Conservation (phyloP, 2,797 vertebrate genomes). For the Falco concolor region DNA sequence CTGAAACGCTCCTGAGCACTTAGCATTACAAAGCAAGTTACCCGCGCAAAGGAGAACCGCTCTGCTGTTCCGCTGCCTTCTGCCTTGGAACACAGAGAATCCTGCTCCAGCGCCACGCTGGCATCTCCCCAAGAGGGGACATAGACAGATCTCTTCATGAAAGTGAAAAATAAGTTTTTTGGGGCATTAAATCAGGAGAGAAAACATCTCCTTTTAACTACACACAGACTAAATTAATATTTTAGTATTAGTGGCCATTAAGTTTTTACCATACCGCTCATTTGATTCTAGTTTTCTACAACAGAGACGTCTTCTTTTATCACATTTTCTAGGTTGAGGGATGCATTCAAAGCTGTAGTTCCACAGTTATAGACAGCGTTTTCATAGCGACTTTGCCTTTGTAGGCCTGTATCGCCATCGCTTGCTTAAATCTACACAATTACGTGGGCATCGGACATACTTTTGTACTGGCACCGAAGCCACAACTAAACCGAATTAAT, state of each 20-base stretch:
- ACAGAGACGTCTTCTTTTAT: background rate
- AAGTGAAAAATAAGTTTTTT: background rate
- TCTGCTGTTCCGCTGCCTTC: fast-evolving
- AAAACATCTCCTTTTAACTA: background rate
- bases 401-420: background rate
- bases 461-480: background rate
- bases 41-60: background rate
- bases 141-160: background rate
- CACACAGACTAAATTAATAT: background rate
- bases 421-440: background rate
- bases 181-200: background rate
- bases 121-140: background rate
- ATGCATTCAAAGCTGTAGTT: background rate
- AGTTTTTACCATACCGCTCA: background rate
- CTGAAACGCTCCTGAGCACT: background rate
- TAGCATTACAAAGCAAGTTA: background rate
- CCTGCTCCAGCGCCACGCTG: background rate
- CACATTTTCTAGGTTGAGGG: background rate
- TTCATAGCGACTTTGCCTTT: background rate
- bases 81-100: background rate
- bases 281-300: background rate
- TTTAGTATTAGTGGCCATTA: background rate
- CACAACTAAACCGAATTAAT: background rate
- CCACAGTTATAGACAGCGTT: background rate
- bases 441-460: background rate